Base-by-base conservation (phyloP, 2,888 invertebrate genomes). In the Drosophila recens region DNA sequence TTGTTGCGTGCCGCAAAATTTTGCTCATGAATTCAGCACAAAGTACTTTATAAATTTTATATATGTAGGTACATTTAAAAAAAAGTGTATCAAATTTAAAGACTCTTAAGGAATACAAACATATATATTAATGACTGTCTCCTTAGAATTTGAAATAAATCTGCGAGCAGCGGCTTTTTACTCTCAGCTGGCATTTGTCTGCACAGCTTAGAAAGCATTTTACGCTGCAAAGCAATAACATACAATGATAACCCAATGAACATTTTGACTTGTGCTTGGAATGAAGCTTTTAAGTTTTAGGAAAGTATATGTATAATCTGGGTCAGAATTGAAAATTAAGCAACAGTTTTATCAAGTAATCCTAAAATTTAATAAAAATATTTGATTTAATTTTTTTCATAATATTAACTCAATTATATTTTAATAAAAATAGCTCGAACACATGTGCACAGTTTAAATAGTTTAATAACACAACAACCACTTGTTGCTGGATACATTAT, bases 211-310 rank as follows among this genome's bases (percentile, higher is more conserved):
- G n/a, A 23, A 33, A 20, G 17, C 42, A 11, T 33, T 38, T 11
- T 3, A 3, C 4, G 17, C 13, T 27, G 10, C 17, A 4, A 17
- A 73, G 75, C 73, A n/a, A n/a, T n/a, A n/a, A n/a, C n/a, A n/a
- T n/a, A 30, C 10, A n/a, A 6, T 23, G 23, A 54, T 52, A 71
- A 67, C 78, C 76, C 78, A 77, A 11, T 13, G 23, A 73, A 67
- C 76, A 77, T 43, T 61, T 58, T 63, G 40, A 10, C 9, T 3
- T 9, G 15, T 8, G 15, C 49, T 15, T 30, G n/a, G 6, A 43
- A 33, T 27, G 51, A n/a, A 36, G 73, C 71, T 70, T 70, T 67
- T 51, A 10, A 34, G 27, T 66, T 6, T 20, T 45, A 6, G 33
- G 9, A 4, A n/a, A 10, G 40, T 3, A n/a, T 36, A 17, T 17